These are phyloP conservation scores for Liparis tanakae DNA, from an alignment of 2,797 vertebrate genomes.

Conservation along the genomic window DNA sequence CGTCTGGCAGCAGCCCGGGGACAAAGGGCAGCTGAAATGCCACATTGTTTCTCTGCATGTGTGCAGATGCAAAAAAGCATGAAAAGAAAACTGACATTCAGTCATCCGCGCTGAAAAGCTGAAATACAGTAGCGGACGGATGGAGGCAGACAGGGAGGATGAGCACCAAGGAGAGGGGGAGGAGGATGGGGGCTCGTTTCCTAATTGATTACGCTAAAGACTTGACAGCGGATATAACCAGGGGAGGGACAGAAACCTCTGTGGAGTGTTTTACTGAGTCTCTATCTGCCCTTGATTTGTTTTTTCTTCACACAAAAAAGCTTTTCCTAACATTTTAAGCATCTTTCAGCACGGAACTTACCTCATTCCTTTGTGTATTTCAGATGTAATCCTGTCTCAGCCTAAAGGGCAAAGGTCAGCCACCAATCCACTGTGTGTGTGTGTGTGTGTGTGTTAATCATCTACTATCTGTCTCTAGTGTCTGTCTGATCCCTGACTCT, in stretches of 20 bases:
- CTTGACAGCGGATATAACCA: conserved; percentile 60
- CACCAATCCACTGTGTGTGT: conserved; percentile 28
- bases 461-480: conserved; percentile 67
- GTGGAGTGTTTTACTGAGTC: conserved; percentile 7
- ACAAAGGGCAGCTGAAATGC: conserved; percentile 73
- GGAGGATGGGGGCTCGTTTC: conserved; percentile 36
- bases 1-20: conserved; percentile 59
- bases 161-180: conserved; percentile 19
- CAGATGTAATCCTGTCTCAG: conserved; percentile 23
- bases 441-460: conserved; percentile 58
- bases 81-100: conserved; percentile 64
- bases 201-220: conserved; percentile 75
- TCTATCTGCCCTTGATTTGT: conserved; percentile 33
- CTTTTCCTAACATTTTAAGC: conserved; percentile 12
- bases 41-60: conserved; percentile 55
- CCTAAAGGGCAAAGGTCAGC: conserved; percentile 51
- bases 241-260: conserved; percentile 29
- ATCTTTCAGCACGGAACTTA: conserved; percentile 1
- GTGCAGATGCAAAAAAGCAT: conserved; percentile 42
- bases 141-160: conserved; percentile 46
- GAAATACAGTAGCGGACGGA: conserved; percentile 57
- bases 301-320: conserved; percentile 11
- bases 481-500: conserved; percentile 70
- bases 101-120: conserved; percentile 52
- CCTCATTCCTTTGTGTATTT: conserved; percentile 15